Conservation (phyloP, 35 echinoderm and acorn worm genomes). For the Ophiothrix spiculata region DNA sequence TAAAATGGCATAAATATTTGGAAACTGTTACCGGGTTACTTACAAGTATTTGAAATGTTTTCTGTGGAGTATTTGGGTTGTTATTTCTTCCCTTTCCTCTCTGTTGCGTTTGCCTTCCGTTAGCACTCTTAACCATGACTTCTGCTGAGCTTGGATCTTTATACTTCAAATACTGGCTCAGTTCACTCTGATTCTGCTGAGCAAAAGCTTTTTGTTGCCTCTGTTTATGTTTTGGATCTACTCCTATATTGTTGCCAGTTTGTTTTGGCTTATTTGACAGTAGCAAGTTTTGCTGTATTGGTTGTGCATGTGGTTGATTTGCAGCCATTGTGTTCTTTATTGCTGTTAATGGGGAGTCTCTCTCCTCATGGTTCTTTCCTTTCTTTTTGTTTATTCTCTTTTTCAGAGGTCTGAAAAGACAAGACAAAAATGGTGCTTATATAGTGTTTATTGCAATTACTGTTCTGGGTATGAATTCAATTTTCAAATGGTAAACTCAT, state of each 20-base stretch:
- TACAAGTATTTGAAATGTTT: constrained; percentile 53
- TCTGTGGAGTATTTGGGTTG: constrained; percentile 22
- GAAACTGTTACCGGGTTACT: too few species aligned
- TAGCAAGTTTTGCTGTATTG: neutral
- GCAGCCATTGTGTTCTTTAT: constrained; percentile 2
- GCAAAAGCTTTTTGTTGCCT: constrained; percentile 33
- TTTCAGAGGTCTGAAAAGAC: constrained; percentile 54
- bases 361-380: constrained; percentile 16
- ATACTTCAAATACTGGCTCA: constrained; percentile 30
- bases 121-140: neutral
- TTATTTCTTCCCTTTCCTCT: constrained; percentile 5
- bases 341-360: constrained; percentile 20
- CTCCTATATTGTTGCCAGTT: neutral
- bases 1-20: too few species aligned
- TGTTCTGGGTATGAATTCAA: too few species aligned
- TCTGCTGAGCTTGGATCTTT: constrained; percentile 4
- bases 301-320: constrained; percentile 30
- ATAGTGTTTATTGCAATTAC: too few species aligned
- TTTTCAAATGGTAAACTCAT: too few species aligned
- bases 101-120: neutral
- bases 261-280: too few species aligned
- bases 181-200: constrained; percentile 45
- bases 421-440: too few species aligned
- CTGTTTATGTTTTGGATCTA: constrained; percentile 24
- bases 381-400: constrained; percentile 59